Evolutionary conservation across 1,140 invertebrate genomes (phyloP).

Genomic region (Monochamus saltuarius): DNA sequence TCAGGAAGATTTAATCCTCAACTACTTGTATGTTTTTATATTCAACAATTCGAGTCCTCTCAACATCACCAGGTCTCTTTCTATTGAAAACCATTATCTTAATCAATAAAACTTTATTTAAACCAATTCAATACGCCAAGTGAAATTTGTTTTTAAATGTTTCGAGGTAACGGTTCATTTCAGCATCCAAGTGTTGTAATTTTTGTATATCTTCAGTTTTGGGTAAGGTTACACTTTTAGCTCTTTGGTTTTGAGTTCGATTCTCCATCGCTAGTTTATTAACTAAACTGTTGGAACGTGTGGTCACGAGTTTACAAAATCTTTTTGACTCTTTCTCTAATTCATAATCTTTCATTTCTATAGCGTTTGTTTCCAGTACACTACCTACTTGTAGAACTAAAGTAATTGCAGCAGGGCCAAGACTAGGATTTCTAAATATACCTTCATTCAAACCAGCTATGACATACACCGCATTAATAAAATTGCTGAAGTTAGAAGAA

Average conservation of each 20-base stretch:
- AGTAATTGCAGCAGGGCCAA: no score
- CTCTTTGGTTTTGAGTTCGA: conserved; percentile 3
- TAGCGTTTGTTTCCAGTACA: no score
- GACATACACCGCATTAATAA: no score
- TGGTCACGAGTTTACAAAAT: no score
- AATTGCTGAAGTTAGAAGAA: no score
- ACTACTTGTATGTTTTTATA: conserved; percentile 9
- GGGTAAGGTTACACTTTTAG: background rate
- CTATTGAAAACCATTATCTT: conserved; percentile 12
- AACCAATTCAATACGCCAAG: background rate
- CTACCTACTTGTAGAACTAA: no score
- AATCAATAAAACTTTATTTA: conserved; percentile 1
- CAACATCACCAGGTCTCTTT: conserved; percentile 14
- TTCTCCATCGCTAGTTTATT: conserved; percentile 10
- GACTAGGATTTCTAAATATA: no score
- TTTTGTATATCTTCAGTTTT: conserved; percentile 10
- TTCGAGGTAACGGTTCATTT: background rate
- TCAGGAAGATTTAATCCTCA: background rate
- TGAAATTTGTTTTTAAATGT: conserved; percentile 5
- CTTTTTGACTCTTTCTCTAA: no score
- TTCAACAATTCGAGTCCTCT: conserved; percentile 5
- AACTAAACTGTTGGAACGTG: no score
- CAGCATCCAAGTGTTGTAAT: background rate
- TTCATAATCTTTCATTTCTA: no score
- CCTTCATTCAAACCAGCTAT: no score